A percentile compares a stretch with the other conserved stretches of the same genome.
These are phyloP conservation scores for Dysdera silvatica DNA, from an alignment of 1,140 invertebrate species.

Conservation along the genomic window DNA sequence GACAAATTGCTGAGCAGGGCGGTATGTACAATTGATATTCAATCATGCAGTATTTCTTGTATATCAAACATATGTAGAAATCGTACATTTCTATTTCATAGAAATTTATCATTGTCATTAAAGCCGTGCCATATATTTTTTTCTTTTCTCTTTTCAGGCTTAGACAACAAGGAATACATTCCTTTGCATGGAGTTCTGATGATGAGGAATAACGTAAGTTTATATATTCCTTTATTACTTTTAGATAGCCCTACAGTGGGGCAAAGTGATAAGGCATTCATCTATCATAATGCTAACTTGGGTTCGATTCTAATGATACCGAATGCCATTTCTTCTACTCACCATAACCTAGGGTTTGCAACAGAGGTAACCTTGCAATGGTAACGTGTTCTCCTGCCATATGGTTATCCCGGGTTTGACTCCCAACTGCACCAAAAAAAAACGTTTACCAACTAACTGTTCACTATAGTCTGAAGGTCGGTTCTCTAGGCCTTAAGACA, in stretches of 20 bases:
- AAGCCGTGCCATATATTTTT: background rate
- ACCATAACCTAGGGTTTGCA: no score
- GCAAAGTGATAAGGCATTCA: background rate
- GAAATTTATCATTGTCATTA: background rate
- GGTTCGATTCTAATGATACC: background rate
- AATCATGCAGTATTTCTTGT: background rate
- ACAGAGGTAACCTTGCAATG: no score
- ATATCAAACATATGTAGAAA: background rate
- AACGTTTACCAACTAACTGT: no score
- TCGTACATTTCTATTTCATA: background rate
- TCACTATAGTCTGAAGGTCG: no score
- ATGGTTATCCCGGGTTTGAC: no score
- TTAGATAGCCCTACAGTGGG: background rate
- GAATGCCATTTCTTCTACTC: background rate
- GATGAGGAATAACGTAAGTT: slow-evolving; percentile 69
- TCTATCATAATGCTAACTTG: background rate
- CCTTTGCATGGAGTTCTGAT: slow-evolving; percentile 83
- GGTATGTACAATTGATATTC: background rate
- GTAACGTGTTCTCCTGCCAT: no score
- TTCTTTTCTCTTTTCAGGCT: background rate
- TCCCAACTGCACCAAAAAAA: no score
- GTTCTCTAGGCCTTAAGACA: no score
- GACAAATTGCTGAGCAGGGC: slow-evolving; percentile 33
- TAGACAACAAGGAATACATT: slow-evolving; percentile 72
- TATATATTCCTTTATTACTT: background rate